These are phyloP conservation scores for Paedocypris micromegethes DNA, from an alignment of 2,797 vertebrate species.

Conservation along the genomic window DNA sequence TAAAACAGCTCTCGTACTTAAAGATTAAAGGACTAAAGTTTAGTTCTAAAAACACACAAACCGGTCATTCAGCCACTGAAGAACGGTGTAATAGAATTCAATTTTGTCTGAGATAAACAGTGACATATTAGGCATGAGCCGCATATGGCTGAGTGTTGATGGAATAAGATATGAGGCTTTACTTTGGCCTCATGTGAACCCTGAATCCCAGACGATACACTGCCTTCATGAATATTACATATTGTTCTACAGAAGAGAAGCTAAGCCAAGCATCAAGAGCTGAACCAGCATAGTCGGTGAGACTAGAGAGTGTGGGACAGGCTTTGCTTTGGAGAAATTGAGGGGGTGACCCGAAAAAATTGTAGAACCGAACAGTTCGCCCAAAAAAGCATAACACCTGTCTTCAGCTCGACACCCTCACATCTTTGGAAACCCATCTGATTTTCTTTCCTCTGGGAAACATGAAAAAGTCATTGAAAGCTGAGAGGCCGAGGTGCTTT, in stretches of 20 bases:
- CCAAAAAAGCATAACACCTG: no score
- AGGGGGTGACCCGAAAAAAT: neutral
- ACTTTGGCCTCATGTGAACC: slow-evolving; percentile 41
- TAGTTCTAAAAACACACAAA: neutral
- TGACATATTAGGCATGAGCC: slow-evolving; percentile 8
- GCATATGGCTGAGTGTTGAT: slow-evolving; percentile 20
- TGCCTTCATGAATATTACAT: slow-evolving; percentile 59
- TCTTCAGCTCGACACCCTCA: no score
- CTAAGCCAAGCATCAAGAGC: slow-evolving; percentile 31
- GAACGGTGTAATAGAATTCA: slow-evolving; percentile 16
- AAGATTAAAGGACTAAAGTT: no score
- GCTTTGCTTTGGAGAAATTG: slow-evolving; percentile 9
- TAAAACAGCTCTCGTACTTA: no score
- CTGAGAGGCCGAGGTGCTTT: no score
- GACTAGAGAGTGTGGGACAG: slow-evolving; percentile 28
- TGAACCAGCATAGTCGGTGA: slow-evolving; percentile 52
- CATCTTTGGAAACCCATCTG: no score
- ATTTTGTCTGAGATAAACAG: slow-evolving; percentile 29
- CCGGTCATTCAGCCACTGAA: slow-evolving; percentile 22
- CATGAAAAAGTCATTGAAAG: no score
- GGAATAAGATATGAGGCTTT: slow-evolving; percentile 28
- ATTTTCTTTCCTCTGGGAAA: no score
- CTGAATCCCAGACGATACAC: slow-evolving; percentile 40
- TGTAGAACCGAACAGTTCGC: no score
- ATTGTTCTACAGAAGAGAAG: slow-evolving; percentile 43